phyloP scores from a whole-genome alignment of 2,113 vertebrate genomes.

The Lophotis ruficrista region DNA sequence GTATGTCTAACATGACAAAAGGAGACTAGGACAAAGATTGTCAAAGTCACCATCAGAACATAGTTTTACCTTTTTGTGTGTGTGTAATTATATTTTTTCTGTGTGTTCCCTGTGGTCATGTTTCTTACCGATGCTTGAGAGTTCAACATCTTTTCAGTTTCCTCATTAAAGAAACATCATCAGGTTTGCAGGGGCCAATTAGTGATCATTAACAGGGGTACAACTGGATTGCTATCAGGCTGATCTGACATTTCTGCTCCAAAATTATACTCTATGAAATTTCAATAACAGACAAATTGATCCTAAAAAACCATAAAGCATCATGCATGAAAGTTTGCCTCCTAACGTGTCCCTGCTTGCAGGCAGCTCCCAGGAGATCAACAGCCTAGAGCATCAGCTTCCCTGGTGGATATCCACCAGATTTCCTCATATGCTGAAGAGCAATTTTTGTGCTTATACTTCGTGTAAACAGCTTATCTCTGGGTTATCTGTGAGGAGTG shows the following conservation, averaged over 20 bases:
- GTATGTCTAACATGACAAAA: not conserved
- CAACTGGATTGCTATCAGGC: not conserved
- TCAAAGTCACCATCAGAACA: not conserved
- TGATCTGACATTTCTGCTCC: not conserved
- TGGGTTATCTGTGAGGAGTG: slow-evolving; percentile 19
- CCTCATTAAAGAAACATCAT: not conserved
- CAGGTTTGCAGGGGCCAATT: not conserved
- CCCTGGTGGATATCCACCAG: no score
- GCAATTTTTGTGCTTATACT: slow-evolving; percentile 55
- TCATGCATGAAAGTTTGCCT: not conserved
- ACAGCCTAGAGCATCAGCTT: not conserved
- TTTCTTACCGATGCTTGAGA: not conserved
- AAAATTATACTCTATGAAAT: not conserved
- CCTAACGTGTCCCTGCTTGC: no score
- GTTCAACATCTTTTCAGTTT: not conserved
- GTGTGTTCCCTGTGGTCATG: not conserved
- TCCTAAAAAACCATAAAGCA: not conserved
- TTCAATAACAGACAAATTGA: not conserved
- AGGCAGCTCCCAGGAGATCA: not conserved
- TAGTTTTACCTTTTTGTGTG: not conserved
- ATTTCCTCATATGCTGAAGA: not conserved
- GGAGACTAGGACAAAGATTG: not conserved
- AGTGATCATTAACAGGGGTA: not conserved
- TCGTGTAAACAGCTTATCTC: slow-evolving; percentile 57
- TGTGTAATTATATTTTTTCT: not conserved